Percentiles rank a stretch among this genome's conserved stretches.
Evolutionary conservation across 23 tunicate genomes (phyloP).

Genomic region (Corella eumyota): DNA sequence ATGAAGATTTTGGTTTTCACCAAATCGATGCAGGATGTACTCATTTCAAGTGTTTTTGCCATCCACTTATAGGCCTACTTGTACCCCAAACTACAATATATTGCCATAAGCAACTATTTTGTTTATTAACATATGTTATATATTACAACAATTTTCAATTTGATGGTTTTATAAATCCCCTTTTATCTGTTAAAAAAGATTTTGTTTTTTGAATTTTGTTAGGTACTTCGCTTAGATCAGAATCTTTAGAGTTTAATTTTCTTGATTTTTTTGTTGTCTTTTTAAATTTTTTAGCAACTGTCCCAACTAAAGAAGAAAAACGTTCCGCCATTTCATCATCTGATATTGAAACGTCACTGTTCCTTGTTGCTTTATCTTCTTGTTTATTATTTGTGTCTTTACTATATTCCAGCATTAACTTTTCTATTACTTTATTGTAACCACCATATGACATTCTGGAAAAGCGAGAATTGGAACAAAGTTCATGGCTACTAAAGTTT

Average conservation of each 20-base stretch:
- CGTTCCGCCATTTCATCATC: slow-evolving; percentile 89
- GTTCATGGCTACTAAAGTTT: slow-evolving; percentile 5
- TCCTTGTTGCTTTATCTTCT: slow-evolving; percentile 13
- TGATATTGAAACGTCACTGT: slow-evolving; percentile 34
- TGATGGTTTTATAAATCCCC: slow-evolving; percentile 20
- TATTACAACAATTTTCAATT: too few species aligned
- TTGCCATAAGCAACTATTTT: too few species aligned
- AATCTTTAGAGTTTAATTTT: neutral
- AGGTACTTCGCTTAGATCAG: too few species aligned
- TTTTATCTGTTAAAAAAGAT: too few species aligned
- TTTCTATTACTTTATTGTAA: slow-evolving; percentile 62
- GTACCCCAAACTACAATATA: too few species aligned
- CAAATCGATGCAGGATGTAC: too few species aligned
- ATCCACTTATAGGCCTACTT: too few species aligned
- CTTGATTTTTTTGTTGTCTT: slow-evolving; percentile 9
- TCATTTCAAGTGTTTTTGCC: too few species aligned
- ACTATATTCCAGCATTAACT: slow-evolving; percentile 29
- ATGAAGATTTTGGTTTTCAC: too few species aligned
- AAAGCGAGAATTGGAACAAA: slow-evolving; percentile 15
- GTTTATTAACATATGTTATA: too few species aligned
- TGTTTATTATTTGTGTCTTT: neutral
- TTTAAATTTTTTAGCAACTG: slow-evolving; percentile 40
- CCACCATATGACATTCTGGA: slow-evolving; percentile 68
- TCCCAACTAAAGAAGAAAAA: slow-evolving; percentile 45
- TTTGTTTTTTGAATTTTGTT: too few species aligned